phyloP scores from a whole-genome alignment of 2,113 vertebrate genomes.

The Hiodon tergisus region DNA sequence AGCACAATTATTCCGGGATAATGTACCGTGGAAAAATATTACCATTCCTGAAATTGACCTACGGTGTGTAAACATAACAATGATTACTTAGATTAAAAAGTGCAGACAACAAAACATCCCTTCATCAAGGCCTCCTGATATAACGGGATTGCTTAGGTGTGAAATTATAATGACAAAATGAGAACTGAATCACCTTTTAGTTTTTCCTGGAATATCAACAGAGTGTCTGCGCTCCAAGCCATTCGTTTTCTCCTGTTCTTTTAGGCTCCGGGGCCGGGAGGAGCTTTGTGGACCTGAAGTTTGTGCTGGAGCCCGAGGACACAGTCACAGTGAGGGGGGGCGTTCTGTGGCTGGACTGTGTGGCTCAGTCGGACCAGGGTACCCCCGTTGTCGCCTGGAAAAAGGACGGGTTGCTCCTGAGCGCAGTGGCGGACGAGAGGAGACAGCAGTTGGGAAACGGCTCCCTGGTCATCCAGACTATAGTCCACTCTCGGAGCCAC shows the following conservation, averaged over 20 bases:
- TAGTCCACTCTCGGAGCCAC: slow-evolving; percentile 85
- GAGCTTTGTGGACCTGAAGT: slow-evolving; percentile 70
- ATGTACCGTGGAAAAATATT: no score
- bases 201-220: no score
- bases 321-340: slow-evolving; percentile 70
- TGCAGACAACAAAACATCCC: no score
- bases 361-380: slow-evolving; percentile 55
- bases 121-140: no score
- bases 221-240: no score
- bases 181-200: background rate
- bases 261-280: slow-evolving; percentile 36
- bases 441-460: slow-evolving; percentile 75
- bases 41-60: no score
- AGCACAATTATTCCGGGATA: no score
- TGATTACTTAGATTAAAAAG: no score
- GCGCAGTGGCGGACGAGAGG: slow-evolving; percentile 75
- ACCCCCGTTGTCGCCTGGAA: slow-evolving; percentile 71
- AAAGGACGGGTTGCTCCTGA: slow-evolving; percentile 78
- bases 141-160: no score
- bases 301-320: slow-evolving; percentile 75
- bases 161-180: background rate
- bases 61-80: no score
- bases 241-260: background rate
- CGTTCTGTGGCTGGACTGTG: slow-evolving; percentile 72
- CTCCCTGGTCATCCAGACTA: slow-evolving; percentile 75